phyloP scores from a whole-genome alignment of 2,888 invertebrate genomes.

The Pseudeuparius sepicola region DNA sequence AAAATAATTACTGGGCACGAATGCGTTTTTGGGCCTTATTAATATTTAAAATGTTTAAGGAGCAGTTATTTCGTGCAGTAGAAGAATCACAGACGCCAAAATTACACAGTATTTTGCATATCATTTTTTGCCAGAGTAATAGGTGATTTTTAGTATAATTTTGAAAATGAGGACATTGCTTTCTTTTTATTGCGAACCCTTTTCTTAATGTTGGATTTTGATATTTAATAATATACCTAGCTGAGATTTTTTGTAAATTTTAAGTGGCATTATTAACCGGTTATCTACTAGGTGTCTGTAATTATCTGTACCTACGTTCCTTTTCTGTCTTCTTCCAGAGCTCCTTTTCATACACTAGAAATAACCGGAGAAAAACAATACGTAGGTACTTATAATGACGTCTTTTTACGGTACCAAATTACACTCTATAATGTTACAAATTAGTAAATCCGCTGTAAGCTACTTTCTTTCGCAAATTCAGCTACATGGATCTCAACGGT shows the following conservation, averaged over 20 bases:
- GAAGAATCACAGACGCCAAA: slow-evolving; percentile 39
- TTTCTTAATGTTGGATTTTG: slow-evolving; percentile 31
- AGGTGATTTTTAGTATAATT: slow-evolving; percentile 39
- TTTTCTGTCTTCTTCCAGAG: too few relatives aligned
- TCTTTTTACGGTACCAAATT: too few relatives aligned
- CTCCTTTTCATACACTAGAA: too few relatives aligned
- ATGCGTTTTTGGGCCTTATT: slow-evolving; percentile 36
- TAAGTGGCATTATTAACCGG: slow-evolving; percentile 1
- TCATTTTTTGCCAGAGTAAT: slow-evolving; percentile 29
- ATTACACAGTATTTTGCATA: slow-evolving; percentile 40
- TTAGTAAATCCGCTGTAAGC: too few relatives aligned
- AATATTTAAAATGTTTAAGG: slow-evolving; percentile 35
- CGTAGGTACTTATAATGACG: too few relatives aligned
- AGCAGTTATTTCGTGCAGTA: slow-evolving; percentile 34
- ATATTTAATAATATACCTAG: slow-evolving; percentile 30
- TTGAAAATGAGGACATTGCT: slow-evolving; percentile 34
- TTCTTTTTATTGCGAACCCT: slow-evolving; percentile 31
- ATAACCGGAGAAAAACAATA: too few relatives aligned
- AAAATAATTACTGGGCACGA: slow-evolving; percentile 36
- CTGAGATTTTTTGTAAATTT: background rate
- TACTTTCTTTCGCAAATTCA: too few relatives aligned
- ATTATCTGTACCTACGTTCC: too few relatives aligned
- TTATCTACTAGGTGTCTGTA: too few relatives aligned
- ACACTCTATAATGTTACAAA: too few relatives aligned
- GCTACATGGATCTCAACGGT: too few relatives aligned